phyloP scores from a whole-genome alignment of 35 echinoderm and acorn worm species.

The Ophiothrix spiculata region DNA sequence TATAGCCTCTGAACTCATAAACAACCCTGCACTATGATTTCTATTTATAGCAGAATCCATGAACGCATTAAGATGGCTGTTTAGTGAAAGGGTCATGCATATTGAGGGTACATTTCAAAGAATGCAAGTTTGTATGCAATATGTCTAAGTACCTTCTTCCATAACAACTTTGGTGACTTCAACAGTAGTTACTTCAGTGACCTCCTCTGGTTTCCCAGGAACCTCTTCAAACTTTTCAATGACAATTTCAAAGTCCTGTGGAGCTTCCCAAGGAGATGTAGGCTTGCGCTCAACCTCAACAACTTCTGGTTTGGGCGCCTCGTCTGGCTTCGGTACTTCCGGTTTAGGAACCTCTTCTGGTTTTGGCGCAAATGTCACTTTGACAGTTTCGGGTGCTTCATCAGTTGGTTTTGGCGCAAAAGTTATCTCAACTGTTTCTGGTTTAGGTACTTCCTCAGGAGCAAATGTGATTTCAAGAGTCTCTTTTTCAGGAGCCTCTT shows the following conservation, averaged over 20 bases:
- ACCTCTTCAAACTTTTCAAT: background rate
- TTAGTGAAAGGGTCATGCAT: too few species aligned
- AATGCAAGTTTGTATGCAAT: too few species aligned
- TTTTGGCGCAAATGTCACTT: background rate
- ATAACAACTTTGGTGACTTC: conserved; percentile 24
- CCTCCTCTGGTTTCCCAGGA: background rate
- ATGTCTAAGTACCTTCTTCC: conserved; percentile 9
- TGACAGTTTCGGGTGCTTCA: background rate
- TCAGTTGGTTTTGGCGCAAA: background rate
- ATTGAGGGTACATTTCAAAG: too few species aligned
- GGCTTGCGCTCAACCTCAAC: background rate
- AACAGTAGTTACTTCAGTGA: conserved; percentile 12
- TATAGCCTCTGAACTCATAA: background rate
- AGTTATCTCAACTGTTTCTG: background rate
- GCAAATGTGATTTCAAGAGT: background rate
- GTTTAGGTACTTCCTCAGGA: background rate
- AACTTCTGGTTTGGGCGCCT: background rate
- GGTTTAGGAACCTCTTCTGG: conserved; percentile 28
- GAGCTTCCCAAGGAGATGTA: background rate
- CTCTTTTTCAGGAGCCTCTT: background rate
- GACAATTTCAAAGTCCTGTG: background rate
- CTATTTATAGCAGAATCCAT: too few species aligned
- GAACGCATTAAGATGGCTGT: too few species aligned
- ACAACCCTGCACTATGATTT: too few species aligned
- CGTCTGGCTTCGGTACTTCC: too few species aligned